phyloP scores from a whole-genome alignment of 2,113 vertebrate species.

The Ictalurus furcatus region DNA sequence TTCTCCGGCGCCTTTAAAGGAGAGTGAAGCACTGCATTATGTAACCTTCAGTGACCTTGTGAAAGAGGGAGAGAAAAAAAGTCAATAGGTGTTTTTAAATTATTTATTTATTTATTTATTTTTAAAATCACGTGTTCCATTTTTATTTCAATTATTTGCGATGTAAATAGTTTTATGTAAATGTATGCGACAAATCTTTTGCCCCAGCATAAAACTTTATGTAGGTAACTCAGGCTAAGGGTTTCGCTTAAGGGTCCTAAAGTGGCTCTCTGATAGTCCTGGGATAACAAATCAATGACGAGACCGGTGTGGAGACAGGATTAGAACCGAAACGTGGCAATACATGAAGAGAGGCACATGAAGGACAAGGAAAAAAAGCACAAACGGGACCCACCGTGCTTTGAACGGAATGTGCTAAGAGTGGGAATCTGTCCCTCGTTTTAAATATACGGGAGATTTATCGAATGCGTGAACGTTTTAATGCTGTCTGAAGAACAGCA shows the following conservation, averaged over 20 bases:
- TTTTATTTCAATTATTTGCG: not conserved
- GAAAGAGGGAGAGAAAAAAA: not conserved
- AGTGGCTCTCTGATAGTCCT: not conserved
- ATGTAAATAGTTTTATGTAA: not conserved
- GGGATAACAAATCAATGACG: not conserved
- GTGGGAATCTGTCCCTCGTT: not conserved
- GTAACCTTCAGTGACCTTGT: not conserved
- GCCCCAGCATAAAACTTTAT: not conserved
- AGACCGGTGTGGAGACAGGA: not conserved
- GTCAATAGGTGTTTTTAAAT: not conserved
- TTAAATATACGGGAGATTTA: not conserved
- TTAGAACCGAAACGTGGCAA: not conserved
- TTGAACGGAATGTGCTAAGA: not conserved
- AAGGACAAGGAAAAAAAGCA: not conserved
- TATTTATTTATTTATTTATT: too few species aligned
- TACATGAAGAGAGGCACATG: not conserved
- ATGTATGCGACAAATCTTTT: not conserved
- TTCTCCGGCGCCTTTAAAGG: not conserved
- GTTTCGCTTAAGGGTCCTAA: not conserved
- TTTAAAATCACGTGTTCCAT: not conserved
- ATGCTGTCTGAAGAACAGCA: constrained; percentile 36
- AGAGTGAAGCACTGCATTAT: constrained; percentile 53
- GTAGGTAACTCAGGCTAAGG: not conserved
- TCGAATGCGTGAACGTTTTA: not conserved
- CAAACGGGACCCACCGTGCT: not conserved